phyloP scores from a whole-genome alignment of 2,888 invertebrate species.

The Ichneumoninae sp. region DNA sequence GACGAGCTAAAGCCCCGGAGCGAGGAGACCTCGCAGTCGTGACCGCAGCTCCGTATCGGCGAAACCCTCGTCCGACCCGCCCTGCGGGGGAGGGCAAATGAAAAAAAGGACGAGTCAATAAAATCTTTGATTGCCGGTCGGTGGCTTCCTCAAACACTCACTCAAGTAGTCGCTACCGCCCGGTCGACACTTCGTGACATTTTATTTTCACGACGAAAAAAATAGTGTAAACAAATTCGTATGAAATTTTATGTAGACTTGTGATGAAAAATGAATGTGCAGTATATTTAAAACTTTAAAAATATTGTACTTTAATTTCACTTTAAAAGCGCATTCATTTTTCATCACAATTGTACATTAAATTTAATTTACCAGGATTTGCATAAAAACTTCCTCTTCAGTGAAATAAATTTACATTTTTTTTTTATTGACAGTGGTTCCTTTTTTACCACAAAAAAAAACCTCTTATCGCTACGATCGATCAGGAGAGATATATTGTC shows the following conservation, averaged over 20 bases:
- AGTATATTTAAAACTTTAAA: no score
- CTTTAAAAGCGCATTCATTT: no score
- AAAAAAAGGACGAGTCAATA: not conserved
- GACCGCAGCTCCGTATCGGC: not conserved
- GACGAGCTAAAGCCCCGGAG: slow-evolving; percentile 5
- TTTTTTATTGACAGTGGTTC: not conserved
- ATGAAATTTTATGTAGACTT: no score
- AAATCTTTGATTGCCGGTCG: not conserved
- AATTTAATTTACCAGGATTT: no score
- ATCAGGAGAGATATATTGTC: not conserved
- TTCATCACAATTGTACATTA: no score
- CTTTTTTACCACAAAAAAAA: not conserved
- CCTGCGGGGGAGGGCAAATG: not conserved
- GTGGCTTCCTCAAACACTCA: not conserved
- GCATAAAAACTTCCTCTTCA: no score
- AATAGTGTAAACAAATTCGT: no score
- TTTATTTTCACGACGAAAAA: not conserved
- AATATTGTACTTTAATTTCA: no score
- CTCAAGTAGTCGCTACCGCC: not conserved
- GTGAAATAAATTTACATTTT: no score
- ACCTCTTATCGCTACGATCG: not conserved
- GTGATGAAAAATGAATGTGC: no score
- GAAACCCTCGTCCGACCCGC: not conserved
- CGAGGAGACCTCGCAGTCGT: slow-evolving; percentile 26
- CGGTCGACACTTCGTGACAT: not conserved